Percentiles rank a stretch among this genome's conserved stretches.
Conservation (phyloP, 2,888 invertebrate species). For the Rhimphoctona megacephalus region DNA sequence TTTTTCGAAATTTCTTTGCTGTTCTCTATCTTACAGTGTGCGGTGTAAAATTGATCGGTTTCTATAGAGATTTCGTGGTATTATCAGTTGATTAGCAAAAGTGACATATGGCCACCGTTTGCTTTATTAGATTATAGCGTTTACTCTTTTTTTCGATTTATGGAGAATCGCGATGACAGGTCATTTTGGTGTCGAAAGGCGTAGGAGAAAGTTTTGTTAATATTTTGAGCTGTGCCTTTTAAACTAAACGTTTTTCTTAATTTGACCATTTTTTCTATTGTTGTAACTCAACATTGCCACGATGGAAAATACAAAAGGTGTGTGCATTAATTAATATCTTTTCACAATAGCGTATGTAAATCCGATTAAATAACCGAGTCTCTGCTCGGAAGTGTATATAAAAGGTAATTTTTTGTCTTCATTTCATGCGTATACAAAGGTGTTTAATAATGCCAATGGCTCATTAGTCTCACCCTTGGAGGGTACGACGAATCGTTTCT, state of each 20-base stretch:
- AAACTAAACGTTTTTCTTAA: background rate
- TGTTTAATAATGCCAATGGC: constrained; percentile 19
- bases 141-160: constrained; percentile 68
- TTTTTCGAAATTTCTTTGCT: constrained; percentile 48
- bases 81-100: constrained; percentile 82
- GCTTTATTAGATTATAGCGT: constrained; percentile 80
- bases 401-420: background rate
- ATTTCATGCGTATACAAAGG: background rate
- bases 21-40: constrained; percentile 19
- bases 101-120: constrained; percentile 80
- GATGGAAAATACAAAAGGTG: background rate
- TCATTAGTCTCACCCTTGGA: constrained; percentile 23
- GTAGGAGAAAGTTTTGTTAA: constrained; percentile 9
- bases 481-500: constrained; percentile 38
- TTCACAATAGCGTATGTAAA: background rate
- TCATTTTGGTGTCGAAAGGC: constrained; percentile 35
- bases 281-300: background rate
- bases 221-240: background rate
- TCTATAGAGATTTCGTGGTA: constrained; percentile 78
- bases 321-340: background rate
- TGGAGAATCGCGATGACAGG: constrained; percentile 11
- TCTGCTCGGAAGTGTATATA: background rate
- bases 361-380: background rate
- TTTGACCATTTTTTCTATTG: background rate
- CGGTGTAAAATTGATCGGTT: constrained; percentile 71